A percentile compares a stretch with the other conserved stretches of the same genome.
Evolutionary conservation across 2,888 invertebrate genomes (phyloP).

Genomic region (Melanostoma scalare): DNA sequence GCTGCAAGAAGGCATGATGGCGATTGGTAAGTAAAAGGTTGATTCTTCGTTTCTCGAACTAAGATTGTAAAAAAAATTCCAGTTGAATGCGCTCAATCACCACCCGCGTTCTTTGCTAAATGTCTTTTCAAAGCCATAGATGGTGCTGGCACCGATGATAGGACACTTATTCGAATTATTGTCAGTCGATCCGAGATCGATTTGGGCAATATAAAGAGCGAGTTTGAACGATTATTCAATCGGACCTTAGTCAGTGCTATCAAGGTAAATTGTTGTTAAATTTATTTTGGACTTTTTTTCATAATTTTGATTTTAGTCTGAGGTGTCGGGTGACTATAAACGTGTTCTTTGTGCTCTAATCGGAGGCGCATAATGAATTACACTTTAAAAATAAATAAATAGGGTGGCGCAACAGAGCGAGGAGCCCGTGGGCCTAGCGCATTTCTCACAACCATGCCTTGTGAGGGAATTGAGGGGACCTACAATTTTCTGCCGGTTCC

Average conservation of each 20-base stretch:
- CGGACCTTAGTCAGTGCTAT: slow-evolving; percentile 87
- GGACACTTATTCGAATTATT: slow-evolving; percentile 87
- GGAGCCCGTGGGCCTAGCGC: too few relatives aligned
- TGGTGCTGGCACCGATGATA: slow-evolving; percentile 89
- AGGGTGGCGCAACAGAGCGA: too few relatives aligned
- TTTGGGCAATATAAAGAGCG: slow-evolving; percentile 87
- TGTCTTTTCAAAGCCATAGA: slow-evolving; percentile 86
- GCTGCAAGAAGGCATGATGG: slow-evolving; percentile 86
- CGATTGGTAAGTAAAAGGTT: slow-evolving; percentile 84
- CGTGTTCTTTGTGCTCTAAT: slow-evolving; percentile 83
- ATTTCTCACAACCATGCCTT: too few relatives aligned
- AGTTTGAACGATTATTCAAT: slow-evolving; percentile 88
- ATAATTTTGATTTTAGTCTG: slow-evolving; percentile 80
- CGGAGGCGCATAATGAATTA: slow-evolving; percentile 75
- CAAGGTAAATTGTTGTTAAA: slow-evolving; percentile 81
- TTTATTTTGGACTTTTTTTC: too few relatives aligned
- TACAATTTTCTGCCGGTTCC: too few relatives aligned
- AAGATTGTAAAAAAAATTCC: slow-evolving; percentile 59
- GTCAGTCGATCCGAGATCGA: slow-evolving; percentile 88
- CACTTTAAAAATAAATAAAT: too few relatives aligned
- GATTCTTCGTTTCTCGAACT: background rate
- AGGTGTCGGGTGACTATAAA: slow-evolving; percentile 85
- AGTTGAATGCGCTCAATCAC: slow-evolving; percentile 88
- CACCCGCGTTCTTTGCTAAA: slow-evolving; percentile 87
- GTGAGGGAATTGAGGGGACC: too few relatives aligned